Evolutionary conservation across 2,888 invertebrate genomes (phyloP).

Genomic region (Acanthosoma haemorrhoidale): DNA sequence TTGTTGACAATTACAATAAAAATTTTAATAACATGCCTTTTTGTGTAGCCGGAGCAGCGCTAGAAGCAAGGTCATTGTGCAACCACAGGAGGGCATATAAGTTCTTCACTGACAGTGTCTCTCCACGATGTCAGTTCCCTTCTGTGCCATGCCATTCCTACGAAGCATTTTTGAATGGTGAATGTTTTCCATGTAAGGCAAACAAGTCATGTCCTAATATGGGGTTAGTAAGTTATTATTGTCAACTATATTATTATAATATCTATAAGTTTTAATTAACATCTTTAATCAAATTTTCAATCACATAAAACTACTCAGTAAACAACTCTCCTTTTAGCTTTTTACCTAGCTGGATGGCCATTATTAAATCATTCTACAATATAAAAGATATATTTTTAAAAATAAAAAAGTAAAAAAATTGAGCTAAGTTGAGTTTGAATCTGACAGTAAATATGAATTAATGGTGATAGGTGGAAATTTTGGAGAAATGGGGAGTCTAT

Average conservation of each 20-base stretch:
- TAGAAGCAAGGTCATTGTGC: constrained; percentile 82
- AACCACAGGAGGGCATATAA: constrained; percentile 90
- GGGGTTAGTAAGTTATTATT: constrained; percentile 52
- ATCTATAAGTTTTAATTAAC: neutral
- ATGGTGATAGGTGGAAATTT: no score
- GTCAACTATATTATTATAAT: neutral
- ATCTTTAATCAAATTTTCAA: neutral
- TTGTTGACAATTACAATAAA: no score
- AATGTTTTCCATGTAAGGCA: constrained; percentile 65
- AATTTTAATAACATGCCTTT: neutral
- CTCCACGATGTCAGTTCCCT: constrained; percentile 83
- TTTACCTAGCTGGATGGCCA: no score
- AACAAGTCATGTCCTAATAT: constrained; percentile 71
- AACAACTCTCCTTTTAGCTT: no score
- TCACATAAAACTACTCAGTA: no score
- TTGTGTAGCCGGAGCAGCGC: constrained; percentile 58
- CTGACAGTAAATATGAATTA: no score
- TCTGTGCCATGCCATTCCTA: constrained; percentile 82
- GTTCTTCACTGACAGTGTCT: constrained; percentile 90
- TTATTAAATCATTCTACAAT: no score
- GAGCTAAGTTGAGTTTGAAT: no score
- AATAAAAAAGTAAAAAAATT: no score
- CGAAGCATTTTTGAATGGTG: constrained; percentile 74
- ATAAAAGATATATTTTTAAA: no score
- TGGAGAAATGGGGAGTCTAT: no score